Conservation (phyloP, 2,888 invertebrate species). For the Odontomyia ornata region DNA sequence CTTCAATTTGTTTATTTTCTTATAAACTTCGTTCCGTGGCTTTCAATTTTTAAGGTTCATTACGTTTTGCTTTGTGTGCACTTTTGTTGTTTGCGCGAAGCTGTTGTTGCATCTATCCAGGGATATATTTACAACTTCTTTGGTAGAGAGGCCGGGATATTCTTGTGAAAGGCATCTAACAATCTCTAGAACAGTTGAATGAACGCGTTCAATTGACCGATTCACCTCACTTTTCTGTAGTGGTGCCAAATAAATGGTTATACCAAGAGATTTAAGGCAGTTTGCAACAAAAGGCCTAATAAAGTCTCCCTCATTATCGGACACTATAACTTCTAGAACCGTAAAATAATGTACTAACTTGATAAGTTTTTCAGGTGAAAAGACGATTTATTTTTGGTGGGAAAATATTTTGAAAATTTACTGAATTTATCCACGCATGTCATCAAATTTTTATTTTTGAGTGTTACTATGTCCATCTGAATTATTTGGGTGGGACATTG, state of each 20-base stretch:
- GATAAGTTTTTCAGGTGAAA: slow-evolving; percentile 24
- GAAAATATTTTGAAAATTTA: slow-evolving; percentile 28
- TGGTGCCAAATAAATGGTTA: too few relatives aligned
- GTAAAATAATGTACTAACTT: too few relatives aligned
- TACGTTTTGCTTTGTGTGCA: not conserved
- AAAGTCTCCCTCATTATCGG: slow-evolving; percentile 33
- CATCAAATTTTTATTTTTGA: slow-evolving; percentile 5
- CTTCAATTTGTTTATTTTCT: too few relatives aligned
- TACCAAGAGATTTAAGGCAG: too few relatives aligned
- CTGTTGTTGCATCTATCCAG: too few relatives aligned
- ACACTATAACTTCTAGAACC: too few relatives aligned
- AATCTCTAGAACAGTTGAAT: too few relatives aligned
- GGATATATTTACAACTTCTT: slow-evolving; percentile 26
- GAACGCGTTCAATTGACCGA: too few relatives aligned
- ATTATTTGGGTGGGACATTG: too few relatives aligned
- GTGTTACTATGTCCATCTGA: too few relatives aligned
- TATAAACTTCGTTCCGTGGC: not conserved
- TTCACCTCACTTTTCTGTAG: too few relatives aligned
- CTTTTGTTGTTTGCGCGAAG: slow-evolving; percentile 12
- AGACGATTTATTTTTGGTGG: slow-evolving; percentile 9
- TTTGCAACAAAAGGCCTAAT: slow-evolving; percentile 24
- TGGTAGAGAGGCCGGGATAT: slow-evolving; percentile 32
- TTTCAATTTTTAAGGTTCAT: not conserved
- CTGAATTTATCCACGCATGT: slow-evolving; percentile 19
- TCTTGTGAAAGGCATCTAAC: too few relatives aligned